Percentiles rank a stretch among this genome's conserved stretches.
phyloP scores from a whole-genome alignment of 2,113 vertebrate species.

The Butorides virescens region DNA sequence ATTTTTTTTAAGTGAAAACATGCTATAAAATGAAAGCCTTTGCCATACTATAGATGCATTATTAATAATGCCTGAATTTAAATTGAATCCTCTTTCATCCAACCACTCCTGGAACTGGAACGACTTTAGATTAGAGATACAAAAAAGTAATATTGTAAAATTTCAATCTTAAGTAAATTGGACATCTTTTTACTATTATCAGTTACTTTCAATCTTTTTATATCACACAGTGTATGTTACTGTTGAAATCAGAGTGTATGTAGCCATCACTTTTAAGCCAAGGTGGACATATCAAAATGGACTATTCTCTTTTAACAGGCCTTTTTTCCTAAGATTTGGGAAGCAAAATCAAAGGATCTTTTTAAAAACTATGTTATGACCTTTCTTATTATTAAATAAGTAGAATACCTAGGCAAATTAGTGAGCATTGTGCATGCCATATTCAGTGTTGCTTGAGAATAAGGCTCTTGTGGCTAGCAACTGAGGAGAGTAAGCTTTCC shows the following conservation, averaged over 20 bases:
- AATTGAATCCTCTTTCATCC: slow-evolving; percentile 9
- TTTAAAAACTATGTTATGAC: not conserved
- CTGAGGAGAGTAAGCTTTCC: not conserved
- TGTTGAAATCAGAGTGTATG: not conserved
- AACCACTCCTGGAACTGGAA: not conserved
- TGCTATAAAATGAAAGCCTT: slow-evolving; percentile 15
- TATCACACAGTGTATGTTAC: not conserved
- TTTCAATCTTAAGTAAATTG: slow-evolving; percentile 4
- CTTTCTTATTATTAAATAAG: not conserved
- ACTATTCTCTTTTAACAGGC: not conserved
- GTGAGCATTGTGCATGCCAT: not conserved
- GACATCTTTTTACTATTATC: not conserved
- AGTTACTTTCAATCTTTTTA: not conserved
- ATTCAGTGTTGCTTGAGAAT: not conserved
- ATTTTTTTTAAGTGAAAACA: not conserved
- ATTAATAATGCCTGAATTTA: slow-evolving; percentile 20
- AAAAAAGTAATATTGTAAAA: not conserved
- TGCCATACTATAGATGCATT: not conserved
- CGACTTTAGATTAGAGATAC: slow-evolving; percentile 26
- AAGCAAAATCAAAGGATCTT: not conserved
- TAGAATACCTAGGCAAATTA: not conserved
- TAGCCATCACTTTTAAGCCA: not conserved
- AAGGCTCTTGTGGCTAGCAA: not conserved
- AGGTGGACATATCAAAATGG: not conserved
- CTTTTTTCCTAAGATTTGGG: not conserved